Evolutionary conservation across 2,113 vertebrate species (phyloP), one percentile per base, ranked within the genome.

Genomic region (Rhodinocichla rosea): DNA sequence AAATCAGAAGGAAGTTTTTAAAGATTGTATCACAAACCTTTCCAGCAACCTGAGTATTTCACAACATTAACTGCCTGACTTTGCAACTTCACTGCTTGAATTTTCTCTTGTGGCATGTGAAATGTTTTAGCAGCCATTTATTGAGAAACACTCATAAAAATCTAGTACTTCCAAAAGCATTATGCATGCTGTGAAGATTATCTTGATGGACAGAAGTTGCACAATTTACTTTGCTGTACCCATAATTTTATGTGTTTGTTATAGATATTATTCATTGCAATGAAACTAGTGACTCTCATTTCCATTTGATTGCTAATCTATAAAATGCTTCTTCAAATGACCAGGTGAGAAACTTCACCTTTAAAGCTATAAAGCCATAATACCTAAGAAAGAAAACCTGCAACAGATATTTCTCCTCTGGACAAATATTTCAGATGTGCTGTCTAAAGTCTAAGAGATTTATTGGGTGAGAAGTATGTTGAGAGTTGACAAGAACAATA

Each of bases 401-500:
- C 69, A 92, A 76, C 74, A 80, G 73, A 87, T 71, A 85, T 91
- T 89, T 83, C 55, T 96, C 19, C 87, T 83, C 39, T 82, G 59
- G 53, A 83, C 76, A 91, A 95, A 82, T 89, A 88, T 93, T 96
- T 93, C 11, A 79, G 73, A 94, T 65, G 45, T 93, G 83, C 67
- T 87, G 90, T 69, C 75, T 93, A 71, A 95, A 90, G 56, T 87
- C 76, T 85, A 28, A 47, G 83, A 95, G 77, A 95, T 94, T 91
- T 95, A 95, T 87, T 91, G 75, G 59, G 84, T 96, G 92, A 97
- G 94, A 95, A 97, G 70, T 84, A 86, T 32, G 40, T 73, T 88
- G 79, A 92, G 73, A 94, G 50, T 92, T 95, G 94, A 90, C 91
- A 96, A 86, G 82, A 94, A 89, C 77, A 86, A 78, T 90, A 92